Conservation (phyloP, 2,797 vertebrate genomes). For the Silurus aristotelis region DNA sequence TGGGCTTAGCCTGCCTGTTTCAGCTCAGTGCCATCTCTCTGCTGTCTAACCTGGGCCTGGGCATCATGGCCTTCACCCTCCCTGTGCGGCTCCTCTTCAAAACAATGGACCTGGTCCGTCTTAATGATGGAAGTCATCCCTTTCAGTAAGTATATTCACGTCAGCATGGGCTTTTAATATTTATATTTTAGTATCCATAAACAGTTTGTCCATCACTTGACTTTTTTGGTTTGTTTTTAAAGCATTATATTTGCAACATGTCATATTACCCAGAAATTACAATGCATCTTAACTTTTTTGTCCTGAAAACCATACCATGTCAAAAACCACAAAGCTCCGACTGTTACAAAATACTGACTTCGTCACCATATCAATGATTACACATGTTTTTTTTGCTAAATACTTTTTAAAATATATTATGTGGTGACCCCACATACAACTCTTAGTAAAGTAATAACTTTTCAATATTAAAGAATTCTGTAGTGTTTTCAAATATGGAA, state of each 20-base stretch:
- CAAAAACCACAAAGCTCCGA: neutral
- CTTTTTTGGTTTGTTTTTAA: neutral
- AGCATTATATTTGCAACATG: neutral
- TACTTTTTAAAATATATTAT: neutral
- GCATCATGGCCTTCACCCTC: constrained; percentile 80
- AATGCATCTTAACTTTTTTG: neutral
- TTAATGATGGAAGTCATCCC: constrained; percentile 77
- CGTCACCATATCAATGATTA: too few species aligned
- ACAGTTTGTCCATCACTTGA: neutral
- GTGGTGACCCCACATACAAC: neutral
- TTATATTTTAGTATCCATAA: neutral
- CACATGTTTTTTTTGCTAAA: too few species aligned
- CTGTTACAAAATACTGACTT: neutral
- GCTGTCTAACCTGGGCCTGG: constrained; percentile 78
- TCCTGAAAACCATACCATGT: neutral
- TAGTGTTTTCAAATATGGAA: neutral
- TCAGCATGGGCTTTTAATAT: neutral
- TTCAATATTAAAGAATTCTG: too few species aligned
- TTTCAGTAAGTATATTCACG: constrained; percentile 80
- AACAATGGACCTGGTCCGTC: constrained; percentile 75
- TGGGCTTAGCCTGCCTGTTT: constrained; percentile 82
- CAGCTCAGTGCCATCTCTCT: constrained; percentile 87
- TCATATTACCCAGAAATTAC: neutral
- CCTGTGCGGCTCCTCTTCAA: constrained; percentile 82
- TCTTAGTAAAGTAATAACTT: too few species aligned